Conservation (phyloP, 2,113 vertebrate genomes). For the Oophaga pumilio region DNA sequence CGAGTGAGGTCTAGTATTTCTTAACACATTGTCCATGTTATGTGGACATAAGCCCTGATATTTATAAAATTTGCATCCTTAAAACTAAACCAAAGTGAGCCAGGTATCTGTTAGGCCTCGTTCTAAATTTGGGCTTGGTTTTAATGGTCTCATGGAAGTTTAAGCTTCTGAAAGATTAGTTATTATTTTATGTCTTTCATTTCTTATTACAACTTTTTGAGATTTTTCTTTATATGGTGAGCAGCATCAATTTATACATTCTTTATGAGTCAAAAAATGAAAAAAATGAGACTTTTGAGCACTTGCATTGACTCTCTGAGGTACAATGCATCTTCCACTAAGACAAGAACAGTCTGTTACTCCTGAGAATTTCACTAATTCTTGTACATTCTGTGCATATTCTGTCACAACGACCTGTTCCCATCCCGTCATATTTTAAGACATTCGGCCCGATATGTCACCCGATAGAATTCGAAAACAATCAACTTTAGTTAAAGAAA, state of each 20-base stretch:
- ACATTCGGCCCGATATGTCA: background rate
- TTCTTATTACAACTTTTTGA: background rate
- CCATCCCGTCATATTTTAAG: background rate
- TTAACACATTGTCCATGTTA: too few species aligned
- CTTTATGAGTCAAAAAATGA: background rate
- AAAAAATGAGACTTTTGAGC: background rate
- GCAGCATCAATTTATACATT: background rate
- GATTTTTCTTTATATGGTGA: background rate
- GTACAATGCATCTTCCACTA: background rate
- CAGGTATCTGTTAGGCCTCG: background rate
- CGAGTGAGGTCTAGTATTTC: too few species aligned
- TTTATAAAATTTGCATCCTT: too few species aligned
- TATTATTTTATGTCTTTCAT: background rate
- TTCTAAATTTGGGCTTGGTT: background rate
- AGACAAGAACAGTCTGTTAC: background rate
- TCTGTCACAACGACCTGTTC: background rate
- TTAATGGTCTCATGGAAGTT: background rate
- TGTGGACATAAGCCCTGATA: too few species aligned
- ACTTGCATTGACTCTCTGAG: background rate
- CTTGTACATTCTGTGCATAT: background rate
- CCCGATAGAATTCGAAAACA: background rate
- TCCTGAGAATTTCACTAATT: conserved; percentile 5
- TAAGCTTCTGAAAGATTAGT: background rate
- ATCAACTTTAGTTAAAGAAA: conserved; percentile 2
- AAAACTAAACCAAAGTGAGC: background rate